phyloP scores from a whole-genome alignment of 2,888 invertebrate genomes.

The Drosophila sordidapex region DNA sequence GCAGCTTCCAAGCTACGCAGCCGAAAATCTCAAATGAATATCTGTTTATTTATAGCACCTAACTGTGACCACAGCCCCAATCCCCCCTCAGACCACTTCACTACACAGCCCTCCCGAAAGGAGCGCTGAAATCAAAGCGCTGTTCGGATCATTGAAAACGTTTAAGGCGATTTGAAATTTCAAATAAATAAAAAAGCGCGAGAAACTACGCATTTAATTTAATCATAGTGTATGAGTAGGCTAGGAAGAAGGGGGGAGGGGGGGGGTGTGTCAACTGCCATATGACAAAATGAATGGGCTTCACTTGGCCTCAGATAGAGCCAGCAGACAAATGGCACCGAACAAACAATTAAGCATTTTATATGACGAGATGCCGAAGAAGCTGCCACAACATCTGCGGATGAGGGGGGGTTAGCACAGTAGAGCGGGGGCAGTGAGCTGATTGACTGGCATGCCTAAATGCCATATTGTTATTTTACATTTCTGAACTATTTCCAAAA shows the following conservation, averaged over 20 bases:
- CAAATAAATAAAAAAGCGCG: conserved; percentile 67
- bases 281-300: conserved; percentile 54
- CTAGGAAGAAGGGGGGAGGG: background rate
- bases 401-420: background rate
- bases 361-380: conserved; percentile 39
- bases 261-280: conserved; percentile 42
- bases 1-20: conserved; percentile 71
- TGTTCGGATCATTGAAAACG: conserved; percentile 71
- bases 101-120: background rate
- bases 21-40: conserved; percentile 36
- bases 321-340: conserved; percentile 68
- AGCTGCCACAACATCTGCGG: conserved; percentile 18
- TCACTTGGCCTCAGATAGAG: conserved; percentile 49
- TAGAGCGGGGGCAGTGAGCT: background rate
- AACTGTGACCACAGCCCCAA: background rate
- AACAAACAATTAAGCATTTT: conserved; percentile 76
- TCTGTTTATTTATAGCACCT: conserved; percentile 55
- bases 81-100: background rate
- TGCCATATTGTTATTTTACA: conserved; percentile 38
- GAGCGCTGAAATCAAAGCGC: conserved; percentile 70
- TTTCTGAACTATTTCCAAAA: conserved; percentile 60
- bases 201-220: conserved; percentile 72
- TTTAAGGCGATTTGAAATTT: conserved; percentile 65
- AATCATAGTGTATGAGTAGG: conserved; percentile 55
- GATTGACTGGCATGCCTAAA: conserved; percentile 20